Conservation (phyloP, 2,797 vertebrate genomes). For the Scolopax bukidnonensis region DNA sequence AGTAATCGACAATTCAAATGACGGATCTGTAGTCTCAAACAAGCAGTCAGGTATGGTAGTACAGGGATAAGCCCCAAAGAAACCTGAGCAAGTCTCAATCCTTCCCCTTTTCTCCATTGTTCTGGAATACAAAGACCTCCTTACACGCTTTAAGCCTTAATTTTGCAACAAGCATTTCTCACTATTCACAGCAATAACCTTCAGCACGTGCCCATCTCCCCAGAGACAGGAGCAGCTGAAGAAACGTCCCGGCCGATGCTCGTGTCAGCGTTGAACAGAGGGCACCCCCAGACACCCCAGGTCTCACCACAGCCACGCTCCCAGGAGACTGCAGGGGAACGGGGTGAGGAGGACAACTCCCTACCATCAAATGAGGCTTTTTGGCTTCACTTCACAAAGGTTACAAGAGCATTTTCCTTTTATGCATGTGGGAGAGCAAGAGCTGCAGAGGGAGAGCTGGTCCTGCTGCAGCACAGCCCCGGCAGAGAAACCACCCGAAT, state of each 20-base stretch:
- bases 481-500: not conserved
- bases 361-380: not conserved
- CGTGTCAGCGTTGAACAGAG: rapidly evolving
- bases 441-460: not conserved
- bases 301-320: not conserved
- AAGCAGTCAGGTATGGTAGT: not conserved
- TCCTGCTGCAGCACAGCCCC: not conserved
- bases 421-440: not conserved
- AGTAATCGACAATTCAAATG: not conserved
- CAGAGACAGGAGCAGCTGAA: not conserved
- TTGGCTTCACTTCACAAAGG: not conserved
- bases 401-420: not conserved
- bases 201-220: not conserved
- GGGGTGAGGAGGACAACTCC: rapidly evolving
- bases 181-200: rapidly evolving
- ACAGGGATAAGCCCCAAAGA: not conserved
- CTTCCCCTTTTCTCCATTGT: not conserved
- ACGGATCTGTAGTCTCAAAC: not conserved
- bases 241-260: rapidly evolving
- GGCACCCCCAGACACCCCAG: not conserved
- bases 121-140: not conserved
- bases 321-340: not conserved
- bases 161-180: not conserved
- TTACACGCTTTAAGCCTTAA: not conserved
- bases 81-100: not conserved